A percentile compares a stretch with the other conserved stretches of the same genome.
Evolutionary conservation across 2,113 vertebrate genomes (phyloP).

Genomic region (Entosphenus tridentatus): DNA sequence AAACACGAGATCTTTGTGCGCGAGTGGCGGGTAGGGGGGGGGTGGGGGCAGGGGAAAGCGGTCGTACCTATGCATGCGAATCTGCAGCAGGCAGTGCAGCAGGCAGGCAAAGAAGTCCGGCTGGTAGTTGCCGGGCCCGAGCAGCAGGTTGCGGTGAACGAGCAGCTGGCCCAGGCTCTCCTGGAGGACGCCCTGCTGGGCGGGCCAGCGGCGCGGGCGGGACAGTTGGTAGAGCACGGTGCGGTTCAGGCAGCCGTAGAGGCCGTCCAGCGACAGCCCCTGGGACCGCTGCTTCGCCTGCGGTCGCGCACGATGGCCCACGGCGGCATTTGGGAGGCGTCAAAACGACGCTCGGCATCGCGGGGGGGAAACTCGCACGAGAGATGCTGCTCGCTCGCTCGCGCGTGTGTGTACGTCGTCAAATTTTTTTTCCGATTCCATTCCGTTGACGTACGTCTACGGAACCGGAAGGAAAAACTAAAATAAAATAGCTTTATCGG

Average conservation of each 20-base stretch:
- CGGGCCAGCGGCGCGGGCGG: conserved; percentile 71
- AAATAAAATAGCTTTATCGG: no score
- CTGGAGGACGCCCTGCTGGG: conserved; percentile 79
- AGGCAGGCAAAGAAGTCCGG: conserved; percentile 91
- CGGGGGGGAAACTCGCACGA: no score
- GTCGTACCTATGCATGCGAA: conserved; percentile 59
- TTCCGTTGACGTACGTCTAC: no score
- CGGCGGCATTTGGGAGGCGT: no score
- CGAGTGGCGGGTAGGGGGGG: no score
- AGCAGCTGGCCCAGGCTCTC: conserved; percentile 73
- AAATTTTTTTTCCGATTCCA: no score
- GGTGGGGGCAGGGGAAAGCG: neutral
- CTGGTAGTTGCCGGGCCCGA: conserved; percentile 88
- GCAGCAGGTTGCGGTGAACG: conserved; percentile 74
- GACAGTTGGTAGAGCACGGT: conserved; percentile 95
- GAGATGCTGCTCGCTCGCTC: no score
- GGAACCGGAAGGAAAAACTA: no score
- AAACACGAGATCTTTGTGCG: no score
- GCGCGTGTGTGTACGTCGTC: no score
- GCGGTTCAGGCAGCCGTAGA: conserved; percentile 91
- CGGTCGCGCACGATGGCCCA: no score
- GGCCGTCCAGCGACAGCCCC: conserved; percentile 63
- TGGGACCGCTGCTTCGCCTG: conserved; percentile 88
- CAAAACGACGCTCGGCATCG: no score
- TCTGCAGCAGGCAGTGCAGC: conserved; percentile 78